Percentiles rank a stretch among this genome's conserved stretches.
Conservation (phyloP, 2,797 vertebrate genomes). For the Megaceryle alcyon region DNA sequence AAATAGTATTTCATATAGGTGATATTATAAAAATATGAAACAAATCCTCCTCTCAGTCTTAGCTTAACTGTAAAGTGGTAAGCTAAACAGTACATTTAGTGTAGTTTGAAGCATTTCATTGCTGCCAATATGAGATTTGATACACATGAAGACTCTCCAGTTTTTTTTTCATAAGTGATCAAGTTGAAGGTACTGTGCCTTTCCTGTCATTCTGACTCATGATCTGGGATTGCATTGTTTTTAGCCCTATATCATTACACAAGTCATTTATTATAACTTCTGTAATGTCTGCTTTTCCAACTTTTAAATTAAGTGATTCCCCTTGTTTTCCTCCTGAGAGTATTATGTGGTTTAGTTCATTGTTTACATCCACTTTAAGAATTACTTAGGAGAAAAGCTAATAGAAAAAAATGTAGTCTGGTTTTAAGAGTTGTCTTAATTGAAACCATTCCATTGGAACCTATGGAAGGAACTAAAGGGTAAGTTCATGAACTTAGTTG, state of each 20-base stretch:
- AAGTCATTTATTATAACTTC: not conserved
- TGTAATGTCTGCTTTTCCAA: not conserved
- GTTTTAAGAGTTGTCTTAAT: slow-evolving; percentile 19
- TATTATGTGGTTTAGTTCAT: not conserved
- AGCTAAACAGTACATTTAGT: not conserved
- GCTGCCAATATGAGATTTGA: not conserved
- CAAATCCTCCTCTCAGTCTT: not conserved
- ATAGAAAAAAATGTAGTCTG: not conserved
- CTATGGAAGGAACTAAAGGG: not conserved
- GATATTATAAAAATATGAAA: not conserved
- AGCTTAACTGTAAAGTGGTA: not conserved
- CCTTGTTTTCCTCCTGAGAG: not conserved
- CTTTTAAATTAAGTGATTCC: not conserved
- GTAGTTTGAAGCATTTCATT: not conserved
- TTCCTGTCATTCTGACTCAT: not conserved
- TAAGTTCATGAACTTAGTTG: slow-evolving; percentile 42
- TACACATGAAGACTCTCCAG: not conserved
- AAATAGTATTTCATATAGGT: not conserved
- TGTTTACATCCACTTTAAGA: not conserved
- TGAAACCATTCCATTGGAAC: slow-evolving; percentile 43
- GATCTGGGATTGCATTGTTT: not conserved
- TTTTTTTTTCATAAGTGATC: not conserved
- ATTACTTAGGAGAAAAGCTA: not conserved
- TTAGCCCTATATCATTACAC: not conserved
- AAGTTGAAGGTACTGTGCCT: not conserved